A percentile compares a stretch with the other conserved stretches of the same genome.
Conservation (phyloP, 2,888 invertebrate species). For the Nebria brevicollis region DNA sequence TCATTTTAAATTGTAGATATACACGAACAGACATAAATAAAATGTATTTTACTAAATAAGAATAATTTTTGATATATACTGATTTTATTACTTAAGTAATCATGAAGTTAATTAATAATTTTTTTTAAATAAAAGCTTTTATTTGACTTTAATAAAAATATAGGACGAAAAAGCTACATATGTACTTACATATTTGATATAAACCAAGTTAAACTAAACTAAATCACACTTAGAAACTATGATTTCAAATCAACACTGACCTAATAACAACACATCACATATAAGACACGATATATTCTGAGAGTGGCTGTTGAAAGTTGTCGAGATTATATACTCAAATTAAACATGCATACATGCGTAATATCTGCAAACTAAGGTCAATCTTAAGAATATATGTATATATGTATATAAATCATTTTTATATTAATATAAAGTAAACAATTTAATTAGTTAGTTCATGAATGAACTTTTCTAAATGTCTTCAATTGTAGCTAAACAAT, state of each 20-base stretch:
- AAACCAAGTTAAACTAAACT: not conserved
- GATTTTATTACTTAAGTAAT: too few relatives aligned
- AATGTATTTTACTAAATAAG: too few relatives aligned
- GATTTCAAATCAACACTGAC: not conserved
- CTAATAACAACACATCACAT: not conserved
- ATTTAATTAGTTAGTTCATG: too few relatives aligned
- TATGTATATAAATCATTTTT: not conserved
- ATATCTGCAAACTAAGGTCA: not conserved
- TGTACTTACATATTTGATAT: not conserved
- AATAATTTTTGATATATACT: too few relatives aligned
- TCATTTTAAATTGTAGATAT: too few relatives aligned
- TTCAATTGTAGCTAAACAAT: too few relatives aligned
- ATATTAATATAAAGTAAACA: too few relatives aligned
- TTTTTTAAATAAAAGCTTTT: too few relatives aligned
- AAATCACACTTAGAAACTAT: not conserved
- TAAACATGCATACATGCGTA: not conserved
- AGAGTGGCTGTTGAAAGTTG: not conserved
- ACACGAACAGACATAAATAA: too few relatives aligned
- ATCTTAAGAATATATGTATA: not conserved
- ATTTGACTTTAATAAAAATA: not conserved
- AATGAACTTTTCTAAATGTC: too few relatives aligned
- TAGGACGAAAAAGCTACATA: not conserved
- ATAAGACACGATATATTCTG: not conserved
- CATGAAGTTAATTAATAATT: too few relatives aligned
- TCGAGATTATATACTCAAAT: not conserved